A percentile compares a stretch with the other conserved stretches of the same genome.
phyloP scores from a whole-genome alignment of 2,113 vertebrate species.

The Hemicordylus capensis region DNA sequence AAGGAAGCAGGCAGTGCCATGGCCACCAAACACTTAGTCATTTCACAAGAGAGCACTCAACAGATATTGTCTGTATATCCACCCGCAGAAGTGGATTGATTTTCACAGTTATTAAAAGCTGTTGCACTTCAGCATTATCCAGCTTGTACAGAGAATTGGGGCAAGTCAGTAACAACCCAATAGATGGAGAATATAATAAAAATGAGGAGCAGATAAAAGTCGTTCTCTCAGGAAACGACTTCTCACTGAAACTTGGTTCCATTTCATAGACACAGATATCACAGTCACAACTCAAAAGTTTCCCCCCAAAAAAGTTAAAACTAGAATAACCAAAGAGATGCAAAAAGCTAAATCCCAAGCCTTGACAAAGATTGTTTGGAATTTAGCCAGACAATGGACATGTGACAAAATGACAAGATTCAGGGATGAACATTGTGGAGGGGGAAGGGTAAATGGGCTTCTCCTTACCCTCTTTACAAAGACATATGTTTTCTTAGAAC shows the following conservation, averaged over 20 bases:
- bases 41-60: slow-evolving; percentile 40
- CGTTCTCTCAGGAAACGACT: background rate
- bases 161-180: slow-evolving; percentile 48
- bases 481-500: too few relatives aligned
- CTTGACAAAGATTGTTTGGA: too few relatives aligned
- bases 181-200: background rate
- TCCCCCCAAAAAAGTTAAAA: background rate
- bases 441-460: too few relatives aligned
- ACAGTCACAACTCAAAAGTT: background rate
- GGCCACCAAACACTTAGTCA: slow-evolving; percentile 54
- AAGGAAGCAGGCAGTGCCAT: background rate
- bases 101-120: slow-evolving; percentile 44
- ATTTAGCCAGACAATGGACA: too few relatives aligned
- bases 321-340: background rate
- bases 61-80: slow-evolving; percentile 45
- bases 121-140: slow-evolving; percentile 47
- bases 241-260: background rate
- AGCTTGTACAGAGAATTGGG: background rate
- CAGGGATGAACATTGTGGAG: too few relatives aligned
- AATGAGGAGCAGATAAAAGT: background rate
- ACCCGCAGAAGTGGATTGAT: slow-evolving; percentile 43
- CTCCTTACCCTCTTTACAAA: too few relatives aligned
- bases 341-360: background rate
- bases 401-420: too few relatives aligned
- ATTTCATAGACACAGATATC: background rate